These are phyloP conservation scores for Melanargia galathea DNA, from an alignment of 2,888 invertebrate species.

Conservation along the genomic window DNA sequence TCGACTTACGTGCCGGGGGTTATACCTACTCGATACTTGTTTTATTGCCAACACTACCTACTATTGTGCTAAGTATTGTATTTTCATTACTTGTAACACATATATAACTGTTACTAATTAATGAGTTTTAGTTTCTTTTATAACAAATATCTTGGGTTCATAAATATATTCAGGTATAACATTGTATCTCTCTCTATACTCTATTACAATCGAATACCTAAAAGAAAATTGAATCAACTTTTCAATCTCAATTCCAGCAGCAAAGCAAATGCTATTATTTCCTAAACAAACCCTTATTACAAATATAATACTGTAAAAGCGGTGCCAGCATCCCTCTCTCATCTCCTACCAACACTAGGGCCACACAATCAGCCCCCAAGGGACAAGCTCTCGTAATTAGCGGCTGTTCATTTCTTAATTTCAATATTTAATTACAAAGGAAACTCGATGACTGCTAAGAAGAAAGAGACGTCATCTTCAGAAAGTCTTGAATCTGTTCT, in stretches of 20 bases:
- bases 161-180: no score
- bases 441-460: slow-evolving; percentile 78
- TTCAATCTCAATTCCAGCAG: slow-evolving; percentile 12
- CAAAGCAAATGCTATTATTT: slow-evolving; percentile 24
- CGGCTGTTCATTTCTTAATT: slow-evolving; percentile 84
- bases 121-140: not conserved
- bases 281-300: slow-evolving; percentile 35
- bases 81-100: not conserved
- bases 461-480: slow-evolving; percentile 80
- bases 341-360: slow-evolving; percentile 71
- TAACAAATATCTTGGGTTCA: not conserved
- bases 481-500: slow-evolving; percentile 73
- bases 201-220: no score
- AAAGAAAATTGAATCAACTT: slow-evolving; percentile 11
- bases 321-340: slow-evolving; percentile 70
- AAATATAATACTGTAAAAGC: slow-evolving; percentile 76
- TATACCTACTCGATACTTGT: no score
- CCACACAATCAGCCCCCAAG: slow-evolving; percentile 78
- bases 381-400: slow-evolving; percentile 82
- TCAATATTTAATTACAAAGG: slow-evolving; percentile 84
- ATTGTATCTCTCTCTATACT: no score
- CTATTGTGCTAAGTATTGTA: not conserved
- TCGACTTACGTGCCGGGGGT: no score
- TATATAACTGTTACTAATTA: not conserved
- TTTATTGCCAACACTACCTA: not conserved